Base-by-base conservation (phyloP, 2,888 invertebrate genomes). In the Chalcosyrphus nemorum region DNA sequence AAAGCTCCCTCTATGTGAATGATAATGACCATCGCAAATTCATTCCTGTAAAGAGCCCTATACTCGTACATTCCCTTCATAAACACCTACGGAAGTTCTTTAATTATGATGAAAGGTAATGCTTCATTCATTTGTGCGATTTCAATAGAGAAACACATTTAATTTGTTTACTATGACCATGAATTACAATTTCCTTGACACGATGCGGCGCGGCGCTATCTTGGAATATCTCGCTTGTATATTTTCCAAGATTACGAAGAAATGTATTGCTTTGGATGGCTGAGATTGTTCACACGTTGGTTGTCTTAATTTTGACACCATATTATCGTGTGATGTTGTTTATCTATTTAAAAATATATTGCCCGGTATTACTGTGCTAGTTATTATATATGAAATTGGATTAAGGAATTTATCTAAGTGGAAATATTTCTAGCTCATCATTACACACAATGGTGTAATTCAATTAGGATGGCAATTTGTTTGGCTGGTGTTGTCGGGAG, bases 371-470 rank as follows among this genome's bases (percentile, higher is more conserved):
- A 57, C 13, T n/a, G 15, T 21, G 52, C 9, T 24, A 50, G 32
- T 29, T 54, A n/a, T n/a, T n/a, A 57, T 66, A 41, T 72, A 74
- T 78, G 78, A 66, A 82, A 82, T 82, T 68, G 82, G 78, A 78
- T 82, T 82, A 81, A 45, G 21, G 5, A 47, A 65, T 27, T 63
- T 59, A 71, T 38, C 50, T 50, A 9, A 50, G 50, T 59, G 66
- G 41, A 61, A 72, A 65, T 68, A 68, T 78, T 54, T n/a, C 47
- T 47, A 13, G 11, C 2, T 15, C 13, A 24, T 65, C 19, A 66
- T 57, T 52, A 35, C 56, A 35, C 50, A 57, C 47, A 71, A 52
- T 74, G 50, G 47, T 50, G 68, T 82, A 82, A 82, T 82, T 82
- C 66, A 78, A 82, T 82, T 82, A 82, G 68, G 56, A 63, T 61